Evolutionary conservation across 2,113 vertebrate genomes (phyloP).

Genomic region (Aldabrachelys gigantea): DNA sequence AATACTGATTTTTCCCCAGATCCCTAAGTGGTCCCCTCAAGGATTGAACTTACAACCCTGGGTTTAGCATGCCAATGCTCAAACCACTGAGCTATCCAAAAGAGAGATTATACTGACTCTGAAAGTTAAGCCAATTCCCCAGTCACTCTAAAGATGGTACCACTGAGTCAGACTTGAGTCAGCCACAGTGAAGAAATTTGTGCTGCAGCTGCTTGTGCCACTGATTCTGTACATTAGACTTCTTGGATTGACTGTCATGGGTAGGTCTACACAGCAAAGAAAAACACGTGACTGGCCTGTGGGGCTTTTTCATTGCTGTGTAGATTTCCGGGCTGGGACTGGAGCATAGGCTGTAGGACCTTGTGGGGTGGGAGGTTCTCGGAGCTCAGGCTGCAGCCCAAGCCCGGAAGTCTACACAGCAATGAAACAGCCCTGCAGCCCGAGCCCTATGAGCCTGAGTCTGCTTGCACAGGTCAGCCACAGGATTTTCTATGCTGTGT

Average conservation of each 20-base stretch:
- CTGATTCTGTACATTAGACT: neutral
- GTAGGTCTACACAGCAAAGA: neutral
- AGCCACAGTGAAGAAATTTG: slow-evolving; percentile 16
- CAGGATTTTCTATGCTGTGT: neutral
- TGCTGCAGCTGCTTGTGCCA: neutral
- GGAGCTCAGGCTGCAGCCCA: neutral
- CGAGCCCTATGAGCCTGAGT: neutral
- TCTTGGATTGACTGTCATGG: neutral
- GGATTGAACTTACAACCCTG: too few species aligned
- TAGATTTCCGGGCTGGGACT: too few species aligned
- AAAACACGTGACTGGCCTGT: neutral
- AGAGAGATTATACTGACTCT: neutral
- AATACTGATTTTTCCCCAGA: too few species aligned
- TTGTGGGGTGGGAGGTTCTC: neutral
- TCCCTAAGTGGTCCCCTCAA: too few species aligned
- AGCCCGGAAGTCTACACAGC: neutral
- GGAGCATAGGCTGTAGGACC: neutral
- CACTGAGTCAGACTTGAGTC: neutral
- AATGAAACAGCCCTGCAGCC: neutral
- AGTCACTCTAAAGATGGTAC: neutral
- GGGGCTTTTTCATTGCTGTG: too few species aligned
- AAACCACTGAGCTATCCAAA: neutral
- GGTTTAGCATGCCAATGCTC: too few species aligned
- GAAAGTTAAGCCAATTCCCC: neutral
- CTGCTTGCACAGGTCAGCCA: neutral